A percentile compares a stretch with the other conserved stretches of the same genome.
phyloP scores from a whole-genome alignment of 2,113 vertebrate genomes.

The Panthera tigris region DNA sequence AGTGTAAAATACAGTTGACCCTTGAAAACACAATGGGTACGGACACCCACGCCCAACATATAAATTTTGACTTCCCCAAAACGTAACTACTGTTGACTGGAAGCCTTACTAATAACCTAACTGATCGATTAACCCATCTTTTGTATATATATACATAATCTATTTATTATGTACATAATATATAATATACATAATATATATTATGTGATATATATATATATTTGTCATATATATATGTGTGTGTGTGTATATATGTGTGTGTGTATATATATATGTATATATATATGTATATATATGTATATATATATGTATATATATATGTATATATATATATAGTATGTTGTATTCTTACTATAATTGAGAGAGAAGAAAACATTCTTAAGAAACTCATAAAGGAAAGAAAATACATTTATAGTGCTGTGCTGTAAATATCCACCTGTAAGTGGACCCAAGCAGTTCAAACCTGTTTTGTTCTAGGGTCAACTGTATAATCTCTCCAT shows the following conservation, averaged over 20 bases:
- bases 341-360: neutral
- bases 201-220: no score
- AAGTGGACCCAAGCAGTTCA: neutral
- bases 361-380: neutral
- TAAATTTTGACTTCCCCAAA: neutral
- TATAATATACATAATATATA: no score
- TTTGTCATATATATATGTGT: accelerated
- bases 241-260: no score
- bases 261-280: accelerated
- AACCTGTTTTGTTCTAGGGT: neutral
- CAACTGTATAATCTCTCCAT: neutral
- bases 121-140: neutral
- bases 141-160: neutral
- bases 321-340: neutral
- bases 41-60: neutral
- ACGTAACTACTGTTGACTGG: neutral
- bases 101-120: neutral
- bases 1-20: neutral
- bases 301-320: neutral
- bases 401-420: neutral
- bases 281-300: accelerated
- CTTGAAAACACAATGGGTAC: neutral
- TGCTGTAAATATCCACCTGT: neutral
- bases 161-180: no score
- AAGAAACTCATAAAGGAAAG: neutral